Base-by-base conservation (phyloP, 2,113 vertebrate genomes). In the Struthidea cinerea region DNA sequence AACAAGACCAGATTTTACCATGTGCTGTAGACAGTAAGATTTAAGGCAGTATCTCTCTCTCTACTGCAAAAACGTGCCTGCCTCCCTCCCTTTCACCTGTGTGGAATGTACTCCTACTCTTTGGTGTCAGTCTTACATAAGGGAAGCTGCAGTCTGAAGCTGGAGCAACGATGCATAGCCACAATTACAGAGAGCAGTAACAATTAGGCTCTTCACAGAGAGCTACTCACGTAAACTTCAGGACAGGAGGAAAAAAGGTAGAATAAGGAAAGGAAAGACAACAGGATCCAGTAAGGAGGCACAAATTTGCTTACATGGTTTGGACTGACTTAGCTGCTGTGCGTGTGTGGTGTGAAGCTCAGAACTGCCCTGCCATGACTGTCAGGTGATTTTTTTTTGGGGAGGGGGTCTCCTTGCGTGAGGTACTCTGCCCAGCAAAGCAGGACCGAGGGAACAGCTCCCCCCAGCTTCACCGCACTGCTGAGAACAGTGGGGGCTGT, bases 371-470 rank as follows among this genome's bases (percentile, higher is more conserved):
- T 52, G 22, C 8, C 14, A 14, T 20, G 22, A 56, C 14, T 33
- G 3, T 28, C 24, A 37, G 27, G 24, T 1, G 2, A n/a, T 35
- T 42, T 17, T 37, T 41, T 20, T 11, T 1, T 7, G 13, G 2
- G 22, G 10, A 6, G 6, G 1, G 8, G 0, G 9, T 91, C 11
- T 63, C 13, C 39, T 70, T 41, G 6, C 18, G 30, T 33, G 52
- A 26, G 16, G 5, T 65, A 13, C 20, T 61, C 21, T 44, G 3
- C 11, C 21, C 57, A 71, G n/a, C 13, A 81, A 84, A 80, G n/a
- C n/a, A 80, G 59, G 37, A 77, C 8, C 16, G 24, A 61, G 10
- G n/a, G 37, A 70, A 35, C 7, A 37, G 32, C 41, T 80, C 30
- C 70, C 60, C 4, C 30, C 64, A 69, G 52, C 32, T 77, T 63